Base-by-base conservation (phyloP, 2,113 vertebrate genomes). In the Pao palembangensis region DNA sequence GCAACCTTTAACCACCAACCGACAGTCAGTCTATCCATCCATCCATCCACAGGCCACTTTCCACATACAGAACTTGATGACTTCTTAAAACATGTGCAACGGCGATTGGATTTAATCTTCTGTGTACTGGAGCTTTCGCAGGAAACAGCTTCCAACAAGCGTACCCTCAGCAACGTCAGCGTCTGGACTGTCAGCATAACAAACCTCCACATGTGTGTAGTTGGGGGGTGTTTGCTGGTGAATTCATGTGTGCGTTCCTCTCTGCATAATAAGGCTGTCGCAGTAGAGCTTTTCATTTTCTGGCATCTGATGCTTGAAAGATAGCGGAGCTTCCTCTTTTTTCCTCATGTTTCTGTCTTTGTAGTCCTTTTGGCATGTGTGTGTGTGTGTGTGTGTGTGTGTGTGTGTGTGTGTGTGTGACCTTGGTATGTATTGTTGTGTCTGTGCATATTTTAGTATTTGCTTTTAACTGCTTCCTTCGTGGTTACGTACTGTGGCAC, bases 131-230 rank as follows among this genome's bases (percentile, higher is more conserved):
- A 54, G 55, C 52, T 61, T 31, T 58, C 28, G 20, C 42, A 59
- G 64, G 58, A 67, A 70, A 68, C 44, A 12, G 56, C 64, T 73
- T 53, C 75, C 53, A 76, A 58, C 67, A 34, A 63, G 75, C 28
- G 10, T 47, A 71, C 59, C 54, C 47, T 46, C 7, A 21, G 28
- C 8, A 8, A 8, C 21, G 68, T 80, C 67, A 78, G 78, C 47
- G 28, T 41, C 43, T 21, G 55, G 51, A 63, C 55, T 58, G 75
- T 67, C 68, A 60, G 56, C 58, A 49, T 56, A 61, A 71, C 51
- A 73, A 56, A 42, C 49, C 56, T 43, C 55, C 46, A 46, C 57
- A 55, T 72, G 77, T 61, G 62, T 19, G 16, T 38, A n/a, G 57
- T 31, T 50, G 56, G 20, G 46, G 56, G 23, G 59, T 43, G 67